phyloP scores from a whole-genome alignment of 2,113 vertebrate genomes.

The Phalacrocorax carbo region DNA sequence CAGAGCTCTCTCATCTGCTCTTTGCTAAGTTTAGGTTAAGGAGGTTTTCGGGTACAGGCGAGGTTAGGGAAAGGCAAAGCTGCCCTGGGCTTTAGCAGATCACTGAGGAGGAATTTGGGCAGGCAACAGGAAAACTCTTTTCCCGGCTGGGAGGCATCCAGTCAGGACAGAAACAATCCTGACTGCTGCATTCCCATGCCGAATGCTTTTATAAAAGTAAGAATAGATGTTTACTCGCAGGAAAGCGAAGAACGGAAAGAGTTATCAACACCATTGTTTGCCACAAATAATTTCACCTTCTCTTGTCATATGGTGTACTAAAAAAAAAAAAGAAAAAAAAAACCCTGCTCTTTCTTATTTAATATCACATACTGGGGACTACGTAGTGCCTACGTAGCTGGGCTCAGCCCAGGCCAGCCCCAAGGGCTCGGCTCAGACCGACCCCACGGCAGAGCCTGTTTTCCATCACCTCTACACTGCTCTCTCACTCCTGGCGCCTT shows the following conservation, averaged over 20 bases:
- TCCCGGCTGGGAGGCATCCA: slow-evolving; percentile 47
- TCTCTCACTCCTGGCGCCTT: not conserved
- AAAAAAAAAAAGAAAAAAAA: not conserved
- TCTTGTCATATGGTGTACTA: not conserved
- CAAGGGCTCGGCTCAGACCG: fast-evolving
- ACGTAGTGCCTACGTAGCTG: not conserved
- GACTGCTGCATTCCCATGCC: not conserved
- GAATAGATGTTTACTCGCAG: slow-evolving; percentile 50
- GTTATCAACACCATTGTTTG: slow-evolving; percentile 56
- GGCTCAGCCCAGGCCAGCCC: fast-evolving
- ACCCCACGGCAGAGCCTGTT: fast-evolving
- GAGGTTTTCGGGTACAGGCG: not conserved
- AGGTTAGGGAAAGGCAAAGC: not conserved
- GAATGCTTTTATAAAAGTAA: not conserved
- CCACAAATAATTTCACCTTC: slow-evolving; percentile 38
- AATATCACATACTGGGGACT: not conserved
- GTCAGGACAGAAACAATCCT: slow-evolving; percentile 40
- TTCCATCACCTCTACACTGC: not conserved
- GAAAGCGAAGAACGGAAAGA: slow-evolving; percentile 45
- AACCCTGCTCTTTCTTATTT: not conserved
- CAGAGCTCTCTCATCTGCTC: not conserved
- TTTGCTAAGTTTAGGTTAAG: not conserved
- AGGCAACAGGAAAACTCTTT: slow-evolving; percentile 45
- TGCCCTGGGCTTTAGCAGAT: not conserved
- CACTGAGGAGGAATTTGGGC: not conserved